Evolutionary conservation across 1,140 invertebrate genomes (phyloP).

Genomic region (Leptinotarsa defecta): DNA sequence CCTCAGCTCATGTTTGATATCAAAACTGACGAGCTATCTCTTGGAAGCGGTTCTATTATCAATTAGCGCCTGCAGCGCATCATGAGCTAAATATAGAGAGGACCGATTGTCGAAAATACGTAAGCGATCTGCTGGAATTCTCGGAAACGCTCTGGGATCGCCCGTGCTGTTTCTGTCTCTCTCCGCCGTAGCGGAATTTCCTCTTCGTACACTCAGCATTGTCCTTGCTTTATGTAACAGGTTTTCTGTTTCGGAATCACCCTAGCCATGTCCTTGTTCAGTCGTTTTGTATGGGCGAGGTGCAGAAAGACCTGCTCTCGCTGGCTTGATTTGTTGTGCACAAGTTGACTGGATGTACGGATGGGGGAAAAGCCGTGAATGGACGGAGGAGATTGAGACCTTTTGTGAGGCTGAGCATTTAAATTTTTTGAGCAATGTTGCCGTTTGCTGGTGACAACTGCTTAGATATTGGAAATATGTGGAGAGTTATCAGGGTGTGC

Average conservation of each 20-base stretch:
- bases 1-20: background rate
- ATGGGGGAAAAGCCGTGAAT: background rate
- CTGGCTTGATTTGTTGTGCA: constrained; percentile 17
- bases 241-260: constrained; percentile 30
- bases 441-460: background rate
- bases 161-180: constrained; percentile 32
- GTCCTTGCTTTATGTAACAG: constrained; percentile 45
- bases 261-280: constrained; percentile 24
- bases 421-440: background rate
- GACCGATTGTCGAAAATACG: constrained; percentile 14
- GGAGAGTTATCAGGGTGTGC: no score
- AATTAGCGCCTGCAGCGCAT: constrained; percentile 11
- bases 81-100: constrained; percentile 9
- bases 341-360: background rate
- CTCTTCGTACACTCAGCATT: constrained; percentile 48
- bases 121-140: constrained; percentile 18
- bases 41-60: background rate
- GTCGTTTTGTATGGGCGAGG: constrained; percentile 22
- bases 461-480: no score
- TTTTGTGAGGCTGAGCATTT: background rate
- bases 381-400: background rate
- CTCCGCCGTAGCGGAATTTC: constrained; percentile 44
- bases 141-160: constrained; percentile 25
- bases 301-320: constrained; percentile 17
- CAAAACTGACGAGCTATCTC: background rate